phyloP scores from a whole-genome alignment of 1,140 invertebrate species.

The Sitodiplosis mosellana region DNA sequence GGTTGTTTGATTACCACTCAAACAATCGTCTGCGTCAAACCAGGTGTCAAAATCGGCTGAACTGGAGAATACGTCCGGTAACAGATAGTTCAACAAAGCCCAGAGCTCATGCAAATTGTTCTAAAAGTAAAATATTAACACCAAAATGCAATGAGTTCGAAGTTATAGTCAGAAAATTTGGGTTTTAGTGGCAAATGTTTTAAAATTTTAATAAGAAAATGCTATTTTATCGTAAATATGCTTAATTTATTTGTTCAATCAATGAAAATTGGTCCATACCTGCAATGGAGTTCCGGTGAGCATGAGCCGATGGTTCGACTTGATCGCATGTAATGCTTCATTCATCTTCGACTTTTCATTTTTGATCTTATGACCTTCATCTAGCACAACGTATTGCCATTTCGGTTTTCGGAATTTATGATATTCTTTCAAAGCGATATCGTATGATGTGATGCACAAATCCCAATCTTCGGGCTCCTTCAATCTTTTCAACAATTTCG shows the following conservation, averaged over 20 bases:
- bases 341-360: conserved; percentile 80
- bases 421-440: conserved; percentile 73
- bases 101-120: conserved; percentile 89
- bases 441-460: conserved; percentile 91
- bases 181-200: no score
- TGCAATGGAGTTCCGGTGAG: conserved; percentile 52
- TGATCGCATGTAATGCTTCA: conserved; percentile 58
- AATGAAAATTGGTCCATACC: no score
- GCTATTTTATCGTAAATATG: no score
- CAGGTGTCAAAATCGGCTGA: conserved; percentile 79
- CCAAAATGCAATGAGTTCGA: conserved; percentile 87
- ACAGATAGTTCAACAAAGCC: conserved; percentile 94
- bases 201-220: no score
- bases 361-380: conserved; percentile 81
- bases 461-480: conserved; percentile 72
- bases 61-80: conserved; percentile 85
- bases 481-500: conserved; percentile 83
- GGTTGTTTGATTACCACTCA: conserved; percentile 70
- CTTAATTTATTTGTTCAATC: no score
- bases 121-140: conserved; percentile 98
- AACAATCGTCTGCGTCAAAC: conserved; percentile 58
- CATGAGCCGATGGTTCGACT: conserved; percentile 63
- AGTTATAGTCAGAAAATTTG: no score
- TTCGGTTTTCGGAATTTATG: no score
- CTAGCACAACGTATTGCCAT: conserved; percentile 89